Base-by-base conservation (phyloP, 2,797 vertebrate genomes). In the Lagocephalus sceleratus region DNA sequence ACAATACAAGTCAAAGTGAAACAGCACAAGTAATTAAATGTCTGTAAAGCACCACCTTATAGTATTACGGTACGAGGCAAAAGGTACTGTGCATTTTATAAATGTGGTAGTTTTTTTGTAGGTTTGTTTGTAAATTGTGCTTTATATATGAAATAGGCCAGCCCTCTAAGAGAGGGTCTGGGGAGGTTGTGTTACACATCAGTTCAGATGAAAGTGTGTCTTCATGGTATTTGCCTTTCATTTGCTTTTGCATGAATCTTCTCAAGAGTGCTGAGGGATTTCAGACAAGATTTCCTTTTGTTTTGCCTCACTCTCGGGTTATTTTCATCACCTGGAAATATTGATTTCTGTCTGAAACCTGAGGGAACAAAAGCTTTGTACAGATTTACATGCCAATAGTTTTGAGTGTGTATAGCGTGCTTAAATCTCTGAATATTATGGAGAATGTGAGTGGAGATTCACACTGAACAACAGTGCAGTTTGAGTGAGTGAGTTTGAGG, bases 181-280 rank as follows among this genome's bases (percentile, higher is more conserved):
- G 29, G 61, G 58, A 3, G 35, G 20, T 47, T n/a, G 46, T 54
- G 29, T 59, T 39, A 19, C 55, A 7, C 43, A 49, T 40, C 63
- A 41, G 21, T 62, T 46, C 48, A 44, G 60, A 57, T 62, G 56
- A 56, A 46, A 22, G 22, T 26, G 58, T 60, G 57, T 57, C 56
- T 79, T 76, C 20, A 20, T 55, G 42, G 49, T 54, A 57, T 62
- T 50, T 66, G 72, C 64, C 66, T 76, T 78, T 80, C 14, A 47
- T 15, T 67, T 78, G 10, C 65, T 75, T 73, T 57, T 82, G 81
- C 81, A 86, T 78, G 81, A 41, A 41, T 51, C 52, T 60, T 52
- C 69, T 41, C 25, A 54, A 51, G 44, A 70, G 47, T 51, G 56
- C 61, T 57, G n/a, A 63, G 55, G 14, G 57, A 54, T 26, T 75